Conservation (phyloP, 2,113 vertebrate species). For the Nesoenas mayeri region DNA sequence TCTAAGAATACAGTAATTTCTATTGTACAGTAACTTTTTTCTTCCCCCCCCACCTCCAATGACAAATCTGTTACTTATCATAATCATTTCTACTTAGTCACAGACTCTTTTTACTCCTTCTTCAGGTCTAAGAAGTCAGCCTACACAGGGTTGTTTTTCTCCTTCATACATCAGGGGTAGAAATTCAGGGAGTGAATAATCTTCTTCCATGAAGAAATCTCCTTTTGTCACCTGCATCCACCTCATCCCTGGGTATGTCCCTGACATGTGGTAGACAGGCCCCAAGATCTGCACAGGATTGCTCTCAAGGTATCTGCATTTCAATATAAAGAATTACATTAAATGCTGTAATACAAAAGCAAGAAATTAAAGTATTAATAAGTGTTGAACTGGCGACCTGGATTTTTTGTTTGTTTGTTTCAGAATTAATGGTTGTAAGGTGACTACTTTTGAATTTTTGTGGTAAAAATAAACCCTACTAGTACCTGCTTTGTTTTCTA, state of each 20-base stretch:
- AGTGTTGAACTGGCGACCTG: not conserved
- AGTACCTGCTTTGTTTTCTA: not conserved
- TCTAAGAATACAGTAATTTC: not conserved
- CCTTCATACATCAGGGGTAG: not conserved
- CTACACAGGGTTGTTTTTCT: not conserved
- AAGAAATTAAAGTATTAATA: not conserved
- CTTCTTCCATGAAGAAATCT: not conserved
- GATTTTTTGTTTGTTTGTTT: not conserved
- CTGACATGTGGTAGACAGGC: not conserved
- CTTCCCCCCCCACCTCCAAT: accelerated
- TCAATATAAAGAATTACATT: not conserved
- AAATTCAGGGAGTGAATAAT: not conserved
- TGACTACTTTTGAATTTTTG: not conserved
- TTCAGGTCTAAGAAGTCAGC: not conserved
- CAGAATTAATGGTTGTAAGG: not conserved
- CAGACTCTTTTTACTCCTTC: not conserved
- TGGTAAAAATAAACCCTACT: not conserved
- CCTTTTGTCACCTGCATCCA: not conserved
- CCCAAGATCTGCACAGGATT: not conserved
- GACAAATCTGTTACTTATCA: not conserved
- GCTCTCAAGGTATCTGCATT: not conserved
- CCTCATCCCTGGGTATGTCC: not conserved
- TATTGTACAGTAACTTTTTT: not conserved
- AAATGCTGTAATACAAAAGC: not conserved
- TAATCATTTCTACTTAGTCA: not conserved